Evolutionary conservation across 2,888 invertebrate genomes (phyloP), one percentile per base, ranked within the genome.

Genomic region (Tetheella fluctuosa): DNA sequence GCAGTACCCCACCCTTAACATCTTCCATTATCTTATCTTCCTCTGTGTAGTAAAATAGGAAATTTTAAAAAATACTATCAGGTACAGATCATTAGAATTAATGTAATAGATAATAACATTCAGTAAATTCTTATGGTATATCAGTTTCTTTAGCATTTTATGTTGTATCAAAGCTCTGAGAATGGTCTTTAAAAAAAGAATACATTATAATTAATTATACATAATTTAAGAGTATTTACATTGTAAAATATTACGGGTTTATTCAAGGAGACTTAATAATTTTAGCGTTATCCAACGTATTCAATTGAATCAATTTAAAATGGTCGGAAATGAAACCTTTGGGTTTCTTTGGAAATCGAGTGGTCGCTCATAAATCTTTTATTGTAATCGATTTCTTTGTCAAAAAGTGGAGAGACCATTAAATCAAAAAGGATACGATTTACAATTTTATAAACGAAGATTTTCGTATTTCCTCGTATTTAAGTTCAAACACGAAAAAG

Each of bases 251-350:
- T 34, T 0, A 37, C 23, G 34, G 20, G 12, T 37, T 34, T 55
- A 48, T 48, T 48, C 10, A 54, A 34, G 13, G 23, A 10, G 37
- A 12, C 23, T 55, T 37, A 64, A 61, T 65, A 64, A 67, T 66
- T 65, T 72, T 61, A 64, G 20, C n/a, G n/a, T 48, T 10, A 48
- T 48, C 48, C 48, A 55, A 55, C 60, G 25, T 62, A 70, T 64
- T 64, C 70, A 65, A 67, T 64, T 65, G 57, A 61, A 37, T 61
- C 55, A 61, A 74, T 73, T 75, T 73, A 68, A 68, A 55, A 75
- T 64, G 65, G 63, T 23, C 71, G 73, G 74, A 74, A 73, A 75
- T 75, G 66, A 73, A 75, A 70, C 70, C 69, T 73, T 71, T 69
- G 67, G 73, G 65, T 69, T 67, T 62, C 67, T 70, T 68, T 64